Percentiles rank a stretch among this genome's conserved stretches.
phyloP scores from a whole-genome alignment of 2,113 vertebrate species.

The Ciconia boyciana region DNA sequence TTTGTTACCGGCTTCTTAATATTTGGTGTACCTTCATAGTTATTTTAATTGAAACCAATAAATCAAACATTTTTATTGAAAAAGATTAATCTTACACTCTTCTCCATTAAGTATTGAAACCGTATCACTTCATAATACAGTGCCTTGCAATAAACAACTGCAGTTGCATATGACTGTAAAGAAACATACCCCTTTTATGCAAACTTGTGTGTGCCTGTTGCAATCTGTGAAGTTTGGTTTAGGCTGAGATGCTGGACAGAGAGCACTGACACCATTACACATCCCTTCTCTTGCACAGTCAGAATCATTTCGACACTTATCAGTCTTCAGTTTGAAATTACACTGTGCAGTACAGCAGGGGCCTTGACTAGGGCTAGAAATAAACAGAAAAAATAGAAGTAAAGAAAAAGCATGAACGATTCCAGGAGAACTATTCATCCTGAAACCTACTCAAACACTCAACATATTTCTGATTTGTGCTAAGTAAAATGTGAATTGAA shows the following conservation, averaged over 20 bases:
- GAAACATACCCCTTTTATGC: constrained; percentile 86
- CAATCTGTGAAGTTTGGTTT: constrained; percentile 88
- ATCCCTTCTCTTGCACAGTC: constrained; percentile 85
- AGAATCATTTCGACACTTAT: constrained; percentile 82
- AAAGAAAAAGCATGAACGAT: neutral
- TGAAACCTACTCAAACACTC: neutral
- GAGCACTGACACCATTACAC: constrained; percentile 82
- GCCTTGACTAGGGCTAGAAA: constrained; percentile 89
- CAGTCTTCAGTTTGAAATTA: constrained; percentile 67
- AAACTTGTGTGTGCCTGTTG: constrained; percentile 91
- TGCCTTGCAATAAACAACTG: neutral
- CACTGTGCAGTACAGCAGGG: constrained; percentile 87
- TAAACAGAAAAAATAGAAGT: neutral
- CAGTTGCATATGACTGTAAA: neutral
- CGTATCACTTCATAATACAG: accelerated
- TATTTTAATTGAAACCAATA: neutral
- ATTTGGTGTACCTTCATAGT: neutral
- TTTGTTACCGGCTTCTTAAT: neutral
- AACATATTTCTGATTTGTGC: neutral
- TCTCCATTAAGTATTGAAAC: neutral
- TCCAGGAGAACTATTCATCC: neutral
- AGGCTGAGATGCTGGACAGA: constrained; percentile 85
- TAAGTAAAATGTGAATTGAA: neutral
- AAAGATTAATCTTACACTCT: neutral
- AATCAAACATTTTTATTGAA: neutral